Conservation (phyloP, 2,888 invertebrate species). For the Netelia inedita region DNA sequence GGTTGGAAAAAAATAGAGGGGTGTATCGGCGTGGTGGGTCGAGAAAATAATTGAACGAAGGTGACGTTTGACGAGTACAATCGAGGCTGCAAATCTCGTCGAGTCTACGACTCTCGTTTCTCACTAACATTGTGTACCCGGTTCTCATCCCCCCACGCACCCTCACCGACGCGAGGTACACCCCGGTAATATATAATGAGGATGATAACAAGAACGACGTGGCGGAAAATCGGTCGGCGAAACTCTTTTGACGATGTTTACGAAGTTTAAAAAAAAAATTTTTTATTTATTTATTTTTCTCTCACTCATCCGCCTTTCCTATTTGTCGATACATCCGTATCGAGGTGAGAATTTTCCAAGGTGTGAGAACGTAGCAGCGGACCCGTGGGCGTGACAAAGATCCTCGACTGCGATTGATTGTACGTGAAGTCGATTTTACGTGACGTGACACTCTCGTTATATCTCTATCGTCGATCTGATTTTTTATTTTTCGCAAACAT, state of each 20-base stretch:
- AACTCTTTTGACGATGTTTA: conserved; percentile 24
- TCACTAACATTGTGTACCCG: not conserved
- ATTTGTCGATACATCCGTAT: conserved; percentile 1
- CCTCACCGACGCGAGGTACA: not conserved
- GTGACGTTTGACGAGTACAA: conserved; percentile 54
- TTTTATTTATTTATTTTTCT: conserved; percentile 6
- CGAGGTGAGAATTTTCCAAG: conserved; percentile 29
- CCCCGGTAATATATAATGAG: conserved; percentile 34
- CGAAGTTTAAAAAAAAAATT: not conserved
- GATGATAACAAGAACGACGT: conserved; percentile 44
- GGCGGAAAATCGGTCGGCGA: not conserved
- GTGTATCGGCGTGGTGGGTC: conserved; percentile 1
- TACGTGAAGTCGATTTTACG: conserved; percentile 12
- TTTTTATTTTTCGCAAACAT: not conserved
- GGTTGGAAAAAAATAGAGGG: not conserved
- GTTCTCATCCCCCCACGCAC: not conserved
- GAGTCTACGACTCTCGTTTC: not conserved
- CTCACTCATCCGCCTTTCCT: not conserved
- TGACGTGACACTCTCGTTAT: not conserved
- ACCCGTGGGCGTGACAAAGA: conserved; percentile 24
- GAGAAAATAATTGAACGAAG: conserved; percentile 26
- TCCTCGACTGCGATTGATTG: conserved; percentile 42
- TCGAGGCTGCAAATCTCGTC: conserved; percentile 52
- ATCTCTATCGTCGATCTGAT: conserved; percentile 22
- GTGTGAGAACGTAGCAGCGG: not conserved